Percentiles rank a stretch among this genome's conserved stretches.
Evolutionary conservation across 2,888 invertebrate genomes (phyloP).

Genomic region (Cheilosia pagana): DNA sequence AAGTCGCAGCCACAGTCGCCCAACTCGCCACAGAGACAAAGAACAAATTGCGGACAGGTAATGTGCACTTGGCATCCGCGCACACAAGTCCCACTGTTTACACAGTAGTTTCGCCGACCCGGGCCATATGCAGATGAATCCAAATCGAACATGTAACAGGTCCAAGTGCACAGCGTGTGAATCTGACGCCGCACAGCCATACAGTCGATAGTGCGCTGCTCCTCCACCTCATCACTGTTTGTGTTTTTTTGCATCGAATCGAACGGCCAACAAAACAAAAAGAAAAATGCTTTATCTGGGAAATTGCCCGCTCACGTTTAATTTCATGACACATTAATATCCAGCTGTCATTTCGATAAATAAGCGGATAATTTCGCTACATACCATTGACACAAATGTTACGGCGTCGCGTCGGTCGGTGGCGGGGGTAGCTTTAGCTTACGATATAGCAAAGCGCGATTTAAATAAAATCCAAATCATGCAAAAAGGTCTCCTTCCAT

Average conservation of each 20-base stretch:
- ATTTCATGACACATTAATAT: conserved; percentile 78
- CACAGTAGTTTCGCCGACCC: conserved; percentile 60
- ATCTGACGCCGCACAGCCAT: conserved; percentile 8
- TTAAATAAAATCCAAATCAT: conserved; percentile 73
- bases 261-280: conserved; percentile 1
- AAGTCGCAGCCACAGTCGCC: not conserved
- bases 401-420: conserved; percentile 23
- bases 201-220: conserved; percentile 22
- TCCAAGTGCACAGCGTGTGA: conserved; percentile 69
- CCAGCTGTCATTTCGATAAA: conserved; percentile 77
- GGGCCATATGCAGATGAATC: conserved; percentile 67
- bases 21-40: conserved; percentile 65
- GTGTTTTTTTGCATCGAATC: conserved; percentile 19
- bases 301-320: conserved; percentile 77
- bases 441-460: conserved; percentile 35
- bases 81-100: conserved; percentile 54
- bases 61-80: conserved; percentile 63
- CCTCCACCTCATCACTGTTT: conserved; percentile 44
- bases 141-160: conserved; percentile 72
- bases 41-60: conserved; percentile 74
- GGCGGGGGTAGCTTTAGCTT: conserved; percentile 16
- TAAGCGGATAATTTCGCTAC: conserved; percentile 77
- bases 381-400: conserved; percentile 74
- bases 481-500: conserved; percentile 38
- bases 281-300: conserved; percentile 74